Base-by-base conservation (phyloP, 2,797 vertebrate genomes). In the Pampus argenteus region DNA sequence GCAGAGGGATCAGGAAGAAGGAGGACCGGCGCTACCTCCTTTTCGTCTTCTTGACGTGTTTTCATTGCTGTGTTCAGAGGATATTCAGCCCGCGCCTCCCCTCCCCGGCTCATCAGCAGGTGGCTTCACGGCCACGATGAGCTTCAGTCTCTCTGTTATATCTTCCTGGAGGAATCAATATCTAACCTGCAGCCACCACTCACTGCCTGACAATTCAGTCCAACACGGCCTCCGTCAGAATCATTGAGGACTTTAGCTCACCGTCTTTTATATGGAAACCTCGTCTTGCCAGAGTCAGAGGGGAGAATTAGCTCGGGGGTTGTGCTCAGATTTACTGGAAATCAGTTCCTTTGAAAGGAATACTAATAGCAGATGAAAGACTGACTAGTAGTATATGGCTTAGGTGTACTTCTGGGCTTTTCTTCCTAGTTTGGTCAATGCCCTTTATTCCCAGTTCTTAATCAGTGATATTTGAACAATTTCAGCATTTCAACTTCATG, bases 21-120 rank as follows among this genome's bases (percentile, higher is more conserved):
- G 23, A 57, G 51, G 57, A 48, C 20, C 50, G 48, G 31, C 9
- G 8, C 14, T 3, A 18, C 22, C 18, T 25, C 13, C 57, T 56
- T 38, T 71, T 47, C 1, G 17, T 70, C 66, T 66, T 20, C 6
- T 17, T 70, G 40, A 48, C 56, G 62, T 51, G 42, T 61, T 74
- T 61, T 74, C 9, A 68, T 76, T 60, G 55, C 34, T 1, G 2
- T 8, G 34, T 68, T 59, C 48, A 59, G 78, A 26, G 38, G 51
- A 26, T 50, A 55, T 56, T 52, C 1, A 6, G 10, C 28, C 61
- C n/a, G 25, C 10, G 6, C 6, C 23, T 23, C 3, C 4, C 2
- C 49, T 10, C 18, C 28, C 9, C 3, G 17, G 15, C 38, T 13
- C 2, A 3, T 40, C 38, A 47, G 58, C 52, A 25, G 58, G 34